phyloP scores from a whole-genome alignment of 53 echinoderm and acorn worm genomes.

The Paracentrotus lividus region DNA sequence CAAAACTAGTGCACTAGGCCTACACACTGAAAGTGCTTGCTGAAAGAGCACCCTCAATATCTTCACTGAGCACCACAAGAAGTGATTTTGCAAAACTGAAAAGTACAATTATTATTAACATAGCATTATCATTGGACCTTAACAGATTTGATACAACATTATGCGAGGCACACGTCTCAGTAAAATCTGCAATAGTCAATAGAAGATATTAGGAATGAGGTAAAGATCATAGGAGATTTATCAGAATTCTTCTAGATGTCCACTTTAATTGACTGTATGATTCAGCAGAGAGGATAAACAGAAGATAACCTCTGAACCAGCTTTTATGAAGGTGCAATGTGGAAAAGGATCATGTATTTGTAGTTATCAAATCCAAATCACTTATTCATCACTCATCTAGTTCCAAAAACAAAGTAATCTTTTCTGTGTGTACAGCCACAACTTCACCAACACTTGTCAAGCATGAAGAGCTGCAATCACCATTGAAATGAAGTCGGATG shows the following conservation, averaged over 20 bases:
- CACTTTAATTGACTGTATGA: neutral
- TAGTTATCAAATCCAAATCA: neutral
- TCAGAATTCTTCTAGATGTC: neutral
- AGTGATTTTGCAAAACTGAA: neutral
- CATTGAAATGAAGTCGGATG: neutral
- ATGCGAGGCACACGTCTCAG: neutral
- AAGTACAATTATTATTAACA: neutral
- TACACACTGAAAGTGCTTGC: neutral
- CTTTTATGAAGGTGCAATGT: neutral
- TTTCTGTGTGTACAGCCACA: neutral
- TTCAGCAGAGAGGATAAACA: neutral
- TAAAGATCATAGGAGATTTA: neutral
- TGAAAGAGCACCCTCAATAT: neutral
- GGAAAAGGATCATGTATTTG: neutral
- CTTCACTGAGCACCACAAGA: neutral
- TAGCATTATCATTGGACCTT: neutral
- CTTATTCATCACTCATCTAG: neutral
- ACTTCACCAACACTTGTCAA: neutral
- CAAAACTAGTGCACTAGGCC: neutral
- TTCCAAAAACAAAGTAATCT: neutral
- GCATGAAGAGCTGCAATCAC: neutral
- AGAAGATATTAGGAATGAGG: neutral
- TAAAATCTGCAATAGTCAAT: neutral
- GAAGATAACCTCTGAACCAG: neutral
- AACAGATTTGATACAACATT: neutral